Conservation (phyloP, 2,797 vertebrate species). For the Takifugu rubripes region DNA sequence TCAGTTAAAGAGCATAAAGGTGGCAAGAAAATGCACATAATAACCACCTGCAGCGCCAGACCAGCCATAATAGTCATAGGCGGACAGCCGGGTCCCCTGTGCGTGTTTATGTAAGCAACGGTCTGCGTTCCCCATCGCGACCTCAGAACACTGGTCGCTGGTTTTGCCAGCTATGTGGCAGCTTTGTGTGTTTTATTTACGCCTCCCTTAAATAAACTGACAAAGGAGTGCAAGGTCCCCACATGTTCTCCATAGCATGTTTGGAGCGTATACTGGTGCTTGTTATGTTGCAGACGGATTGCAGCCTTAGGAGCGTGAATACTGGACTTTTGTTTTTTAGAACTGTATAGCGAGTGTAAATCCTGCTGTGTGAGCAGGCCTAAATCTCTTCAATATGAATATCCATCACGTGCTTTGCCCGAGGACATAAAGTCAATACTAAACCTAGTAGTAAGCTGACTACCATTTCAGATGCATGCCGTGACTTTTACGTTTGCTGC, state of each 20-base stretch:
- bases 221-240: slow-evolving; percentile 56
- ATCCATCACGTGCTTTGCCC: slow-evolving; percentile 14
- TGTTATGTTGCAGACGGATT: slow-evolving; percentile 42
- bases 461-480: slow-evolving; percentile 44
- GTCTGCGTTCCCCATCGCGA: slow-evolving; percentile 65
- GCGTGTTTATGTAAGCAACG: slow-evolving; percentile 70
- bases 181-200: slow-evolving; percentile 71
- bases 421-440: slow-evolving; percentile 41
- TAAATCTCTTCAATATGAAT: slow-evolving; percentile 33
- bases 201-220: slow-evolving; percentile 77
- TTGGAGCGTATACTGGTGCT: slow-evolving; percentile 47
- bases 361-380: slow-evolving; percentile 38
- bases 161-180: slow-evolving; percentile 67
- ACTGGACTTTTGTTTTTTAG: slow-evolving; percentile 32
- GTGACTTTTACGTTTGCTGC: slow-evolving; percentile 16
- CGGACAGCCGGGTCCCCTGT: slow-evolving; percentile 69
- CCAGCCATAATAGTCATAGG: slow-evolving; percentile 73
- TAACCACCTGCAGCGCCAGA: slow-evolving; percentile 74
- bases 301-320: slow-evolving; percentile 31
- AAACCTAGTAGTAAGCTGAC: slow-evolving; percentile 38
- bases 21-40: slow-evolving; percentile 78
- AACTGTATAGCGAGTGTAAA: slow-evolving; percentile 47
- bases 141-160: slow-evolving; percentile 73
- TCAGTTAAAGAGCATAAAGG: slow-evolving; percentile 72
- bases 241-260: slow-evolving; percentile 63